A percentile compares a stretch with the other conserved stretches of the same genome.
phyloP scores from a whole-genome alignment of 2,888 invertebrate species.

The Dryadula phaetusa region DNA sequence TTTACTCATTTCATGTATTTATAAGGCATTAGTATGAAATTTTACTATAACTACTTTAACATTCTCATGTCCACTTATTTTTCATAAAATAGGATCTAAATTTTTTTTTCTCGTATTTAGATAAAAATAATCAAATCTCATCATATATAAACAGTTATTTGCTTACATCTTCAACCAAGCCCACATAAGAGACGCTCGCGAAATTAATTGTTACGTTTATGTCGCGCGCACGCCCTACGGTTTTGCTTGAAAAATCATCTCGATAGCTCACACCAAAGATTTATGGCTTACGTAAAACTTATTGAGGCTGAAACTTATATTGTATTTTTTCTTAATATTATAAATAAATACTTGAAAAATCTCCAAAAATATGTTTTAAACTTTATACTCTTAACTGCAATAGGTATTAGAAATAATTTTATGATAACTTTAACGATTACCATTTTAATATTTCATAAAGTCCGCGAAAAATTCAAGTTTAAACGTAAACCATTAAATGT shows the following conservation, averaged over 20 bases:
- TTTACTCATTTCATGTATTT: too few species aligned
- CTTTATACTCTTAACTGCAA: too few species aligned
- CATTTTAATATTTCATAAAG: neutral
- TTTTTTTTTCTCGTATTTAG: neutral
- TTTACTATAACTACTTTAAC: too few species aligned
- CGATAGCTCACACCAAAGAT: conserved; percentile 60
- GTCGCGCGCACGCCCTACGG: conserved; percentile 71
- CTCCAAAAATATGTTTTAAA: too few species aligned
- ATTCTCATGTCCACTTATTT: too few species aligned
- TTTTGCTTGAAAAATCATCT: conserved; percentile 78
- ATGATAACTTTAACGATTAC: neutral
- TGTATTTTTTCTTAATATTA: neutral
- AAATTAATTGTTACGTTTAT: conserved; percentile 79
- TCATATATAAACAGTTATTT: neutral
- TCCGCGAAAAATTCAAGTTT: neutral
- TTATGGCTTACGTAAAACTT: conserved; percentile 51
- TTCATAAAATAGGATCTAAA: too few species aligned
- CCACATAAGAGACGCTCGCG: conserved; percentile 59
- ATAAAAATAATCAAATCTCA: neutral
- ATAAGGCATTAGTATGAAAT: too few species aligned
- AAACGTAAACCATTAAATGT: neutral
- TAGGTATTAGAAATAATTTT: too few species aligned
- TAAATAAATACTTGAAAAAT: neutral
- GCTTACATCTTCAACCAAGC: conserved; percentile 38
- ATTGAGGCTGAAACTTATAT: neutral